phyloP scores from a whole-genome alignment of 1,140 invertebrate genomes.

The Cheumatopsyche charites region DNA sequence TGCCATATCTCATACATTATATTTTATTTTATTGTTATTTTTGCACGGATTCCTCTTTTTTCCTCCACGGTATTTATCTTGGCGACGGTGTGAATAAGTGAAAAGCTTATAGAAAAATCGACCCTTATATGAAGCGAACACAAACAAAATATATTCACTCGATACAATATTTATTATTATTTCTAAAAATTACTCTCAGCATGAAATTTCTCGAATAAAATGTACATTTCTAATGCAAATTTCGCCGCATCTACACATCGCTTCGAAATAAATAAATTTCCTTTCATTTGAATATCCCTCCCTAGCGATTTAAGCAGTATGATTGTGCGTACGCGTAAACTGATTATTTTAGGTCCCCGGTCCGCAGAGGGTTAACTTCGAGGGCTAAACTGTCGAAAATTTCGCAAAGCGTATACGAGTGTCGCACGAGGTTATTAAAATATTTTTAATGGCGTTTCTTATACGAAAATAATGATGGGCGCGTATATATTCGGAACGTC shows the following conservation, averaged over 20 bases:
- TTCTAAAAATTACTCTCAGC: too few relatives aligned
- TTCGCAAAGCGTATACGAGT: not conserved
- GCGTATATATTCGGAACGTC: not conserved
- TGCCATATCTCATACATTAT: constrained; percentile 11
- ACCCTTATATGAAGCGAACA: not conserved
- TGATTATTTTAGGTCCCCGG: constrained; percentile 4
- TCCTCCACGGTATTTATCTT: not conserved
- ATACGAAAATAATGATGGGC: not conserved
- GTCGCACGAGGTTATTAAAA: too few relatives aligned
- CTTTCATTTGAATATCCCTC: constrained; percentile 15
- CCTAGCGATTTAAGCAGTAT: not conserved
- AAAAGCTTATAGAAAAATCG: not conserved
- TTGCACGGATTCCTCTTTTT: not conserved
- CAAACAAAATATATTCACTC: too few relatives aligned
- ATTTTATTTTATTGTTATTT: constrained; percentile 20
- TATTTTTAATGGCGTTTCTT: not conserved
- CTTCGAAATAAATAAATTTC: constrained; percentile 27
- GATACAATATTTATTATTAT: too few relatives aligned
- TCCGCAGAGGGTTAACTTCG: constrained; percentile 15
- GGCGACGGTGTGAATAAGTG: not conserved
- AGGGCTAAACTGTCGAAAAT: not conserved
- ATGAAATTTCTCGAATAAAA: too few relatives aligned
- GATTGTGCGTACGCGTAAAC: not conserved
- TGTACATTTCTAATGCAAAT: constrained; percentile 15
- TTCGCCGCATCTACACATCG: not conserved